A percentile compares a stretch with the other conserved stretches of the same genome.
phyloP scores from a whole-genome alignment of 2,797 vertebrate species.

The Xenentodon cancila region DNA sequence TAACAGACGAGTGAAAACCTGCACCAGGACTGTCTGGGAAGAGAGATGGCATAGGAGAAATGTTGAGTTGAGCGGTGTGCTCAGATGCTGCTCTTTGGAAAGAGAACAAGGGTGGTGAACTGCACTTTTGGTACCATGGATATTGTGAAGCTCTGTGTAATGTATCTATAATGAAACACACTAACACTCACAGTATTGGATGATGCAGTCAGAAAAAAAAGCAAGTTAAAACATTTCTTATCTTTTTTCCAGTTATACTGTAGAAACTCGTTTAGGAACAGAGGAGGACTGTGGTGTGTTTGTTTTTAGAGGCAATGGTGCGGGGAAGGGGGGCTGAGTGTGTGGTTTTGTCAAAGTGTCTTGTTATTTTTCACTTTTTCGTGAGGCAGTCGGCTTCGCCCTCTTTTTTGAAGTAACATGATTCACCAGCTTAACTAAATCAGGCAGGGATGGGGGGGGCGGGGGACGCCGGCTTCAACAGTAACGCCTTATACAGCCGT shows the following conservation, averaged over 20 bases:
- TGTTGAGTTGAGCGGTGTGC: constrained; percentile 70
- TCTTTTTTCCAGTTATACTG: constrained; percentile 76
- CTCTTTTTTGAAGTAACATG: constrained; percentile 71
- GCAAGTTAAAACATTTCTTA: constrained; percentile 70
- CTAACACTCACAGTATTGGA: constrained; percentile 82
- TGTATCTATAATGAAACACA: constrained; percentile 80
- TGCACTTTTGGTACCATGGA: constrained; percentile 87
- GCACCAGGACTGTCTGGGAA: constrained; percentile 22
- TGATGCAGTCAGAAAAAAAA: constrained; percentile 74
- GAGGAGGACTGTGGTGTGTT: constrained; percentile 55
- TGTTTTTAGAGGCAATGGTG: constrained; percentile 45
- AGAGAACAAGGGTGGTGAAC: constrained; percentile 73
- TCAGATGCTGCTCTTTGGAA: constrained; percentile 75
- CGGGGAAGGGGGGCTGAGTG: constrained; percentile 46
- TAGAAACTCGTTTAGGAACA: constrained; percentile 76
- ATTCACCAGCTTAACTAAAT: constrained; percentile 85
- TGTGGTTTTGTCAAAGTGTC: constrained; percentile 72
- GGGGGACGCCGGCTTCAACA: constrained; percentile 71
- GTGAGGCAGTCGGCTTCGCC: constrained; percentile 75
- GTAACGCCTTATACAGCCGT: constrained; percentile 82
- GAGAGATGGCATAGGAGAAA: constrained; percentile 36
- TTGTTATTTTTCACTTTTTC: constrained; percentile 57
- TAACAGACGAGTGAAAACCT: constrained; percentile 48
- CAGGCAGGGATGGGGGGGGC: constrained; percentile 65
- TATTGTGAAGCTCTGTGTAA: constrained; percentile 79